Base-by-base conservation (phyloP, 2,888 invertebrate species). In the Agriopis leucophaearia region DNA sequence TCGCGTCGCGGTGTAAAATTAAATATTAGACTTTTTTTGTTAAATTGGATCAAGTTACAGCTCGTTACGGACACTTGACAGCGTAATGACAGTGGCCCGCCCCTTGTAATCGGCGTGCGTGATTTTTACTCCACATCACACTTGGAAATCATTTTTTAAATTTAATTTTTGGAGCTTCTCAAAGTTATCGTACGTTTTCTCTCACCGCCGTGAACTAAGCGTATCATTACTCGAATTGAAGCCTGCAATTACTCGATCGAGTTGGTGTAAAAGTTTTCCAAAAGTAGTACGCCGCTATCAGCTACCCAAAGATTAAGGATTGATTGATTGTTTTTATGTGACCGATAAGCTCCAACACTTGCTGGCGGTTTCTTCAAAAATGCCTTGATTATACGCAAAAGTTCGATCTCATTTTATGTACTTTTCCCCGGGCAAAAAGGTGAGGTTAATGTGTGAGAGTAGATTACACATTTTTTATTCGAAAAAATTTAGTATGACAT, bases 41-140 rank as follows among this genome's bases (percentile, higher is more conserved):
- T 74, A 74, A 79, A 75, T 75, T 76, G 72, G 73, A 72, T 71
- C 74, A 71, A 71, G 74, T 72, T 81, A 75, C 75, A 72, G 80
- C 89, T 90, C 85, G 88, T 91, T 90, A 90, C 80, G 62, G 63
- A 61, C 81, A 77, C 80, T 80, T 81, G 89, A 88, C 88, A 82
- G 82, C 76, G 84, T 91, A 91, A 91, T 91, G 90, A 91, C 89
- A 90, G 86, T 77, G 54, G 74, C 81, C 82, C 90, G 89, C 91
- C 91, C 84, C 85, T 80, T 82, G 85, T 88, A 90, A 90, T 90
- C 86, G 84, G 77, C 74, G 77, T 80, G 80, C 82, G 83, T 84
- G 88, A 90, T 89, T 91, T 78, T 88, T 86, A 90, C 90, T 85
- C 87, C 81, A 88, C 88, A 89, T 91, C 86, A 87, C 89, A 89